Percentiles rank a stretch among this genome's conserved stretches.
phyloP scores from a whole-genome alignment of 2,113 vertebrate genomes.

The Phyllopteryx taeniolatus region DNA sequence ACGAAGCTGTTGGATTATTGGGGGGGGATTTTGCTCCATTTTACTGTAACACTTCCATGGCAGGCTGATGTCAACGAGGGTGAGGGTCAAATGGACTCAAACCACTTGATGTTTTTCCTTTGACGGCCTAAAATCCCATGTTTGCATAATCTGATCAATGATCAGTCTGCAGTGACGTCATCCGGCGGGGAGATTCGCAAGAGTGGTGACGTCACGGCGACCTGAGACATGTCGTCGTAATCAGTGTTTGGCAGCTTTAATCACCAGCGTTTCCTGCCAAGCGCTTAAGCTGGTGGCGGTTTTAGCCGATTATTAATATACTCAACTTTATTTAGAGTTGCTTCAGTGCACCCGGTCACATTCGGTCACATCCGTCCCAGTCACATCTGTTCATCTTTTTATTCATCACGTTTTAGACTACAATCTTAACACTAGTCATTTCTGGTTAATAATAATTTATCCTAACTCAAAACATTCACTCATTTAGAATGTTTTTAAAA shows the following conservation, averaged over 20 bases:
- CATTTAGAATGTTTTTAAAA: not conserved
- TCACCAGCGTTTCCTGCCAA: conserved; percentile 48
- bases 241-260: conserved; percentile 59
- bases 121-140: conserved; percentile 4
- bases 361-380: not conserved
- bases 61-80: conserved; percentile 21
- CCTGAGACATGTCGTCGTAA: conserved; percentile 43
- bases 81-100: conserved; percentile 22
- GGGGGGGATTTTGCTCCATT: conserved; percentile 51
- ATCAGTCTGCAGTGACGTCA: conserved; percentile 34
- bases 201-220: conserved; percentile 34
- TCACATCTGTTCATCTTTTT: conserved; percentile 9
- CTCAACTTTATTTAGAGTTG: conserved; percentile 29
- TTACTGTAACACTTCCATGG: conserved; percentile 48
- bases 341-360: not conserved
- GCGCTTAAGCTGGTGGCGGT: conserved; percentile 54
- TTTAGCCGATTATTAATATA: conserved; percentile 49
- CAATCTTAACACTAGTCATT: not conserved
- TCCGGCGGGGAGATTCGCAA: conserved; percentile 15
- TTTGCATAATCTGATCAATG: conserved; percentile 35
- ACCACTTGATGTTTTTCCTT: conserved; percentile 2
- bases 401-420: conserved; percentile 7
- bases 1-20: conserved; percentile 62
- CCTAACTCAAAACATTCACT: not conserved
- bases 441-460: not conserved